Evolutionary conservation across 2,113 vertebrate genomes (phyloP).

Genomic region (Leucosticte australis): DNA sequence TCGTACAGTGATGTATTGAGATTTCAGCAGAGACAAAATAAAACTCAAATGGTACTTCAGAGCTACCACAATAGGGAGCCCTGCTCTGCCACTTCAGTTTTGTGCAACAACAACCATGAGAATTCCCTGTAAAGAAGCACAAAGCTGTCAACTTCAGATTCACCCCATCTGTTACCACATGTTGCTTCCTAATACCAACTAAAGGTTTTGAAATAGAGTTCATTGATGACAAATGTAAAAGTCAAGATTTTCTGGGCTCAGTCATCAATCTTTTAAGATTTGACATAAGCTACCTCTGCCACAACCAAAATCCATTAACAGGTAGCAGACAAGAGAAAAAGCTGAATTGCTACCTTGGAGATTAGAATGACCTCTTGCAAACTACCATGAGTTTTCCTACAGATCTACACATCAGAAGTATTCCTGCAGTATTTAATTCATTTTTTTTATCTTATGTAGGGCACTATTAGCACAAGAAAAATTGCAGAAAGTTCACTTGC

Average conservation of each 20-base stretch:
- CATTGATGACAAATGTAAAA: not conserved
- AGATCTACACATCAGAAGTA: not conserved
- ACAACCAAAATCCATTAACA: not conserved
- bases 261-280: not conserved
- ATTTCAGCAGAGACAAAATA: not conserved
- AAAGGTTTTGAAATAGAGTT: not conserved
- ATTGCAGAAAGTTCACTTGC: not conserved
- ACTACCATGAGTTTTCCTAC: not conserved
- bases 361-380: not conserved
- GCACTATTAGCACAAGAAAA: not conserved
- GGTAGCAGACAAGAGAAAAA: not conserved
- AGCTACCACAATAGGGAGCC: not conserved
- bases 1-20: not conserved
- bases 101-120: not conserved
- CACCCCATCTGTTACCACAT: not conserved
- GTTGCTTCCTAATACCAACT: not conserved
- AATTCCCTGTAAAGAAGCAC: not conserved
- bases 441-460: not conserved
- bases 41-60: not conserved
- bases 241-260: not conserved
- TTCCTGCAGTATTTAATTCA: not conserved
- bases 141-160: not conserved
- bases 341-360: not conserved
- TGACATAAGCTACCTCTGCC: not conserved
- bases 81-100: not conserved